Percentiles rank a stretch among this genome's conserved stretches.
These are phyloP conservation scores for Pheucticus melanocephalus DNA, from an alignment of 2,113 vertebrate species.

Conservation along the genomic window DNA sequence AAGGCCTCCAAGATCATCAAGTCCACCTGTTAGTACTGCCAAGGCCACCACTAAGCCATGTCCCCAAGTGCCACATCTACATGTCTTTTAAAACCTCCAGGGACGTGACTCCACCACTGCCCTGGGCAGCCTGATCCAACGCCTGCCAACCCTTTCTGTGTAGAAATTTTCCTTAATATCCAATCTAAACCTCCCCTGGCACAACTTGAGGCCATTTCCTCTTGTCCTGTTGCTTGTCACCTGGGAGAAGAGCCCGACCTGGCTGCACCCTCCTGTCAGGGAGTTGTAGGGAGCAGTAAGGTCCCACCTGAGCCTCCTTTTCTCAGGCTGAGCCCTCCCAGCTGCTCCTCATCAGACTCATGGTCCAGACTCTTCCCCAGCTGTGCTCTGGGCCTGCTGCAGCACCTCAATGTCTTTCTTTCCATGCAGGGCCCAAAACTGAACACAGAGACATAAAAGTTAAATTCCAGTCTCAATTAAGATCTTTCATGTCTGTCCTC, in stretches of 20 bases:
- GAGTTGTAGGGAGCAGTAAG: background rate
- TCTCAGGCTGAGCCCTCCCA: background rate
- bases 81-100: background rate
- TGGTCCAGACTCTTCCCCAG: background rate
- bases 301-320: background rate
- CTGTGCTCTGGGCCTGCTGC: background rate
- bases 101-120: background rate
- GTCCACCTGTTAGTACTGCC: background rate
- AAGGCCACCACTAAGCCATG: background rate
- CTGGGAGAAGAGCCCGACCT: background rate
- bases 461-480: background rate
- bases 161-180: background rate
- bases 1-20: background rate
- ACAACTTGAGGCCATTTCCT: background rate
- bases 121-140: background rate
- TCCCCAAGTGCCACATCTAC: background rate
- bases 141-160: background rate
- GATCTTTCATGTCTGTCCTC: background rate
- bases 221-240: background rate
- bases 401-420: background rate
- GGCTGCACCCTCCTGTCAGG: background rate
- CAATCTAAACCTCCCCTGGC: background rate
- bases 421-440: background rate
- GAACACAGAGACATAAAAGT: background rate
- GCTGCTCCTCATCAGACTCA: background rate